These are phyloP conservation scores for Mimumesa dahlbomi DNA, from an alignment of 2,888 invertebrate species.

Conservation along the genomic window DNA sequence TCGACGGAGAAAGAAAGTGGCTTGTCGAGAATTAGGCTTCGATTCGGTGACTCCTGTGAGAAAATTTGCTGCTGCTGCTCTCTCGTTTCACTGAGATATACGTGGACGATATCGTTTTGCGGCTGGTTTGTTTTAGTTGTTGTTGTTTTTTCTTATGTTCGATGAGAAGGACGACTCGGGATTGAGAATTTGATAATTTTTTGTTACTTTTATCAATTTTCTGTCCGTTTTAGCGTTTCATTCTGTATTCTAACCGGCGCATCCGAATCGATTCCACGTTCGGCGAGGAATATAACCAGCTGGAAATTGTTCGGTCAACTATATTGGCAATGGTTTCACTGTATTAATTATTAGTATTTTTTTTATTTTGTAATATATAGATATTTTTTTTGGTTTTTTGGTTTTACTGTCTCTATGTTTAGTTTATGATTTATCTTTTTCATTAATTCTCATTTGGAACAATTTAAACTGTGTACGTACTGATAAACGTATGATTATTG, in stretches of 20 bases:
- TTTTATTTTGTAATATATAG: no score
- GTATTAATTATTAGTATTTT: no score
- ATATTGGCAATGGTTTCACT: background rate
- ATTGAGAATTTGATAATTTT: conserved; percentile 27
- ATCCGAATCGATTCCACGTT: background rate
- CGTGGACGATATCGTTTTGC: conserved; percentile 21
- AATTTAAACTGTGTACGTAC: no score
- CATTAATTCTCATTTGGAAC: no score
- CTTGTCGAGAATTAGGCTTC: conserved; percentile 21
- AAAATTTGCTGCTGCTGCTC: background rate
- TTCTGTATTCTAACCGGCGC: background rate
- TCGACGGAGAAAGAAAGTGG: conserved; percentile 55
- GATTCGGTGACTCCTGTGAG: background rate
- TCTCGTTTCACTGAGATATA: background rate
- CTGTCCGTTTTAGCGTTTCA: background rate
- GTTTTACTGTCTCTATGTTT: no score
- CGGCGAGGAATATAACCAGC: background rate
- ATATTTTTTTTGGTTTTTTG: no score
- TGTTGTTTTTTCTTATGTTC: conserved; percentile 23
- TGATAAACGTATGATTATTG: no score
- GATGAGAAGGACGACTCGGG: conserved; percentile 53
- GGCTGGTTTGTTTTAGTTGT: no score
- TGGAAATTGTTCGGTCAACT: background rate
- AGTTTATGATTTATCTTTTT: no score
- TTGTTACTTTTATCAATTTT: background rate